Base-by-base conservation (phyloP, 2,888 invertebrate species). In the Ischnura elegans region DNA sequence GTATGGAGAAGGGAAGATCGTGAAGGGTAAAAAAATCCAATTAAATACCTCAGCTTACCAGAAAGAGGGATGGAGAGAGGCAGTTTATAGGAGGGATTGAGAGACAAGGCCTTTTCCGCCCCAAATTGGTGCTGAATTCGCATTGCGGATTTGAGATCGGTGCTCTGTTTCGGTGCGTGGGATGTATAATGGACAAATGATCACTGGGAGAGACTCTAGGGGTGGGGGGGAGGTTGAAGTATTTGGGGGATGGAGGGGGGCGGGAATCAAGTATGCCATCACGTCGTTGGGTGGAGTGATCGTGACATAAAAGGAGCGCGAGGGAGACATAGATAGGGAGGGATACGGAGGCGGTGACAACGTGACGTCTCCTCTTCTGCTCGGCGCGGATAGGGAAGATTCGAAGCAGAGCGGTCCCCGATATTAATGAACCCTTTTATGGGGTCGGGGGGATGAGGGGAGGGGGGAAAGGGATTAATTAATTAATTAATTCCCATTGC, bases 401-500 rank as follows among this genome's bases (percentile, higher is more conserved):
- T 29, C 21, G 87, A 86, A n/a, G 46, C 45, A 86, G 86, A 86
- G 46, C 86, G 86, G 55, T 43, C 43, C 43, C 90, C 45, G 90
- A 61, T 61, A 90, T 61, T 90, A 90, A 90, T 90, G 61, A 90
- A 61, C 55, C 90, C 66, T 90, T 90, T 90, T 61, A 43, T 55
- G 43, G 87, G 43, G 61, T 43, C 19, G 19, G 51, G 51, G 51
- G 19, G 2, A 19, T 19, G 51, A 51, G 51, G 55, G 90, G 21
- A 90, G 90, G 36, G 51, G 19, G 51, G 55, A 66, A 25, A 90
- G 90, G 36, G 76, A 76, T 76, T 76, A 76, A 61, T 90, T 90
- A 90, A 90, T 90, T 90, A 90, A 90, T 90, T 90, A 90, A 90
- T 61, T 90, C 8, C 61, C 90, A 66, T 90, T 90, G 90, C 90